Evolutionary conservation across 1,140 invertebrate species (phyloP).

Genomic region (Aphidius ervi): DNA sequence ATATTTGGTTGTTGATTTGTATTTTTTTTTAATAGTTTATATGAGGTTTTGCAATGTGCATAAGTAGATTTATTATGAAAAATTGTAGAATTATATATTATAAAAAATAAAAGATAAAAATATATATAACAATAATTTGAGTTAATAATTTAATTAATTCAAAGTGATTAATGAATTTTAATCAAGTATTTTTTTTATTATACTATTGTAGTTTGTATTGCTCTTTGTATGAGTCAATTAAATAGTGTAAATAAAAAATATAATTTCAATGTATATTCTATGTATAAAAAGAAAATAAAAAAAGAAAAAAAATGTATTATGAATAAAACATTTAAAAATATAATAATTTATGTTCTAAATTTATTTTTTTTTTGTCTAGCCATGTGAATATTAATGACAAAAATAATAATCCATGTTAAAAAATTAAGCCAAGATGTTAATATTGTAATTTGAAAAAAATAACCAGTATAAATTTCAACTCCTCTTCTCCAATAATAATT

Average conservation of each 20-base stretch:
- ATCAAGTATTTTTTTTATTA: constrained; percentile 32
- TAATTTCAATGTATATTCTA: constrained; percentile 34
- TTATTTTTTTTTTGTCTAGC: constrained; percentile 39
- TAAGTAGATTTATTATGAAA: too few relatives aligned
- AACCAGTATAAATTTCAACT: constrained; percentile 61
- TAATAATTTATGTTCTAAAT: constrained; percentile 7
- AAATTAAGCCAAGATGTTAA: constrained; percentile 59
- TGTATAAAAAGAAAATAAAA: constrained; percentile 29
- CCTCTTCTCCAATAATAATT: constrained; percentile 54
- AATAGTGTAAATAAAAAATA: constrained; percentile 35
- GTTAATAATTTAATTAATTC: too few relatives aligned
- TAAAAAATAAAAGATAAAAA: too few relatives aligned
- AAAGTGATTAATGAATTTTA: constrained; percentile 12
- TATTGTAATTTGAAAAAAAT: constrained; percentile 59
- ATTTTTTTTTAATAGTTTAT: too few relatives aligned
- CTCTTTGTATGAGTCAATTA: constrained; percentile 26
- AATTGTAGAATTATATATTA: too few relatives aligned
- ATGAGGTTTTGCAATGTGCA: too few relatives aligned
- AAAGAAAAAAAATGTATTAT: constrained; percentile 35
- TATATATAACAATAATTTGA: too few relatives aligned
- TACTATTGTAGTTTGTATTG: constrained; percentile 30
- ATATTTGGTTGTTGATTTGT: too few relatives aligned
- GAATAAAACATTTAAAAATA: too few relatives aligned
- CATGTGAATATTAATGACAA: constrained; percentile 54
- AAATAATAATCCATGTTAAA: constrained; percentile 53